These are phyloP conservation scores for Melitaea cinxia DNA, from an alignment of 1,140 invertebrate species.

Conservation along the genomic window DNA sequence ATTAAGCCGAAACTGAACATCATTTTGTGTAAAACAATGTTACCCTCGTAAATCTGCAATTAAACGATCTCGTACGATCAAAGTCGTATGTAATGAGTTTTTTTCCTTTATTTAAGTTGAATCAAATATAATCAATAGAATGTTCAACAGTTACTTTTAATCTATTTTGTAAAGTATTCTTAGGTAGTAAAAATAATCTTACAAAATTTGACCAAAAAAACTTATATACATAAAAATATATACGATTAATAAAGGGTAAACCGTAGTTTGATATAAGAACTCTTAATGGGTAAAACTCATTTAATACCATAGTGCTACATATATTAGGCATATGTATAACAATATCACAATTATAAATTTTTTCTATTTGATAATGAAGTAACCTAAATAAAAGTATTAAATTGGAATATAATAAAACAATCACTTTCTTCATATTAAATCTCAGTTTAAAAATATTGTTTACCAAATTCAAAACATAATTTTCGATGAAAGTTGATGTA, in stretches of 20 bases:
- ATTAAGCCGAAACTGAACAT: constrained; percentile 29
- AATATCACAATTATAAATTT: too few species aligned
- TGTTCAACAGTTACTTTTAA: not conserved
- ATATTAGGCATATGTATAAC: too few species aligned
- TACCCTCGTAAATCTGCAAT: constrained; percentile 16
- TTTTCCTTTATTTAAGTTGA: not conserved
- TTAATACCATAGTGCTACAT: too few species aligned
- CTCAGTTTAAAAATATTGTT: not conserved
- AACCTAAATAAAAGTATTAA: too few species aligned
- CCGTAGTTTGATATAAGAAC: too few species aligned
- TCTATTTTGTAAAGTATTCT: too few species aligned
- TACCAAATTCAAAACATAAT: constrained; percentile 3
- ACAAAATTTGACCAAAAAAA: too few species aligned
- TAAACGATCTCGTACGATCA: constrained; percentile 6
- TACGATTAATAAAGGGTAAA: too few species aligned
- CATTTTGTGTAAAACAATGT: constrained; percentile 25
- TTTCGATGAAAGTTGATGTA: constrained; percentile 4
- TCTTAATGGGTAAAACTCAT: too few species aligned
- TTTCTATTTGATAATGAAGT: too few species aligned
- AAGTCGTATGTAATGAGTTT: not conserved
- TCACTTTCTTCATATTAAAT: not conserved
- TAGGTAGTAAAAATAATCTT: too few species aligned
- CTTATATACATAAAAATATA: too few species aligned
- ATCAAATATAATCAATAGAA: not conserved
- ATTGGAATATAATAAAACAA: not conserved